Conservation (phyloP, 2,888 invertebrate genomes). For the Trichopoda pennipes region DNA sequence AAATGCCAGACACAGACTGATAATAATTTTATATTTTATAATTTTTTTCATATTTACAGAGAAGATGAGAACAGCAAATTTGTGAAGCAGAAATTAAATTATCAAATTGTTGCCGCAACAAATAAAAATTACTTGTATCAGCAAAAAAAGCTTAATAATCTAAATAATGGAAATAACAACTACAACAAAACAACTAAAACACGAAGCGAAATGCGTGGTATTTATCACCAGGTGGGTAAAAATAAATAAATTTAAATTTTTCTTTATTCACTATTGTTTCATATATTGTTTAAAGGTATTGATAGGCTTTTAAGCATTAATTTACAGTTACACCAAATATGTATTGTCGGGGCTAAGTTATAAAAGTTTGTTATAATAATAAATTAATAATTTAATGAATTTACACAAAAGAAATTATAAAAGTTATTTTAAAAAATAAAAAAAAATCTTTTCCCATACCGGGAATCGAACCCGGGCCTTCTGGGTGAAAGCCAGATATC, state of each 20-base stretch:
- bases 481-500: constrained; percentile 79
- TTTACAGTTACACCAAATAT: neutral
- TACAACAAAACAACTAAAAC: constrained; percentile 65
- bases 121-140: constrained; percentile 69
- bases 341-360: neutral
- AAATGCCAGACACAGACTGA: too few relatives aligned
- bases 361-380: neutral
- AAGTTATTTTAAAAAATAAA: neutral
- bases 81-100: constrained; percentile 73
- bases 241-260: neutral
- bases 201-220: constrained; percentile 71
- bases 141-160: constrained; percentile 39
- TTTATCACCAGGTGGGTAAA: constrained; percentile 74
- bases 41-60: constrained; percentile 70
- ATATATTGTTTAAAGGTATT: neutral
- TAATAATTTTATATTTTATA: constrained; percentile 41
- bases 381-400: neutral
- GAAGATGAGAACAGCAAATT: constrained; percentile 77
- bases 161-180: constrained; percentile 3
- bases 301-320: neutral
- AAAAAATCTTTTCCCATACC: constrained; percentile 86
- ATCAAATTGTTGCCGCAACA: constrained; percentile 74
- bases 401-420: neutral
- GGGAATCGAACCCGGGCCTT: constrained; percentile 91
- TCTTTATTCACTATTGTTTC: neutral